Conservation (phyloP, 2,797 vertebrate species). For the Sebastes minor region DNA sequence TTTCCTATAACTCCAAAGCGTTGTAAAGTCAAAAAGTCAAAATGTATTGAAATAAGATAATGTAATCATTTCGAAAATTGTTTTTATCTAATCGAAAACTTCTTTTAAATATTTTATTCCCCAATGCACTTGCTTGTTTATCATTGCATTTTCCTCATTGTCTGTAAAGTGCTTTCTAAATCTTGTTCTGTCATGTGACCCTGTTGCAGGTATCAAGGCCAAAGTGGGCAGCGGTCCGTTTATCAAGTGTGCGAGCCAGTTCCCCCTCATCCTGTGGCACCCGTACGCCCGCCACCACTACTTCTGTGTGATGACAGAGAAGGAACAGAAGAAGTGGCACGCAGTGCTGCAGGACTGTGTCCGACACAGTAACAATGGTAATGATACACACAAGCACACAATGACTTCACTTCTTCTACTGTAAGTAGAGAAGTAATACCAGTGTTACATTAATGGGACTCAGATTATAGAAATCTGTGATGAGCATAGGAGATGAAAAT, state of each 20-base stretch:
- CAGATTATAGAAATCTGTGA: neutral
- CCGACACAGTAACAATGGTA: conserved; percentile 92
- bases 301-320: conserved; percentile 93
- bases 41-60: too few relatives aligned
- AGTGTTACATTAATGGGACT: neutral
- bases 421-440: neutral
- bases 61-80: too few relatives aligned
- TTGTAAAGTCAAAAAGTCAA: too few relatives aligned
- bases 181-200: neutral
- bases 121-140: neutral
- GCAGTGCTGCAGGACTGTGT: conserved; percentile 95
- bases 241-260: conserved; percentile 88
- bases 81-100: too few relatives aligned
- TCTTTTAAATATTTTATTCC: neutral
- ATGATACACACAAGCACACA: conserved; percentile 8
- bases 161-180: neutral
- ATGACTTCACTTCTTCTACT: neutral
- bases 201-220: conserved; percentile 80
- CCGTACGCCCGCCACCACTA: conserved; percentile 91
- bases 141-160: neutral
- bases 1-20: too few relatives aligned
- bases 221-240: conserved; percentile 83
- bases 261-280: conserved; percentile 95
- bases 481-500: neutral
- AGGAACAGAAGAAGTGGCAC: conserved; percentile 94